A percentile compares a stretch with the other conserved stretches of the same genome.
Evolutionary conservation across 2,113 vertebrate species (phyloP).

Genomic region (Heptranchias perlo): DNA sequence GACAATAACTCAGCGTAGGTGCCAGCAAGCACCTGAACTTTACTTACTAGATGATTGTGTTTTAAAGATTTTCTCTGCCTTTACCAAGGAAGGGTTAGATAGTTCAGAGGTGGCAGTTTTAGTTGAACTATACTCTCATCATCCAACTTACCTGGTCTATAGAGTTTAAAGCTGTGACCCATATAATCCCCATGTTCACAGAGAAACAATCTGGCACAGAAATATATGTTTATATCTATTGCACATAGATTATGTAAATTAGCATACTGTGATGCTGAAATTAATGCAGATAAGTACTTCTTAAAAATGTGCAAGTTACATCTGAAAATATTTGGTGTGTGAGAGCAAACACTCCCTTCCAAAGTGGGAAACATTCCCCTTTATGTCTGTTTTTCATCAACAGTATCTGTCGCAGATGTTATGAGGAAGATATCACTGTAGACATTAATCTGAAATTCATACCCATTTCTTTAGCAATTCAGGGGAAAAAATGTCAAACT

Average conservation of each 20-base stretch:
- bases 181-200: neutral
- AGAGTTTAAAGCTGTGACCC: neutral
- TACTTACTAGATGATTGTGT: neutral
- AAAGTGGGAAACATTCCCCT: neutral
- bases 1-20: neutral
- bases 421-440: neutral
- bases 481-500: constrained; percentile 14
- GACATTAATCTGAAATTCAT: neutral
- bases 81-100: neutral
- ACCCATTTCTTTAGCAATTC: constrained; percentile 11
- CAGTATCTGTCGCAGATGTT: neutral
- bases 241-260: neutral
- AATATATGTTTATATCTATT: neutral
- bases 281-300: neutral
- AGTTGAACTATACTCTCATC: neutral
- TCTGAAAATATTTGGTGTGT: neutral
- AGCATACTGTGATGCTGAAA: neutral
- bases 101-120: neutral
- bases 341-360: neutral
- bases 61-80: neutral
- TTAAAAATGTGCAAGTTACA: neutral
- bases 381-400: neutral
- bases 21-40: neutral
- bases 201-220: neutral
- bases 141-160: neutral